Evolutionary conservation across 2,797 vertebrate species (phyloP).

Genomic region (Yasuhikotakia modesta): DNA sequence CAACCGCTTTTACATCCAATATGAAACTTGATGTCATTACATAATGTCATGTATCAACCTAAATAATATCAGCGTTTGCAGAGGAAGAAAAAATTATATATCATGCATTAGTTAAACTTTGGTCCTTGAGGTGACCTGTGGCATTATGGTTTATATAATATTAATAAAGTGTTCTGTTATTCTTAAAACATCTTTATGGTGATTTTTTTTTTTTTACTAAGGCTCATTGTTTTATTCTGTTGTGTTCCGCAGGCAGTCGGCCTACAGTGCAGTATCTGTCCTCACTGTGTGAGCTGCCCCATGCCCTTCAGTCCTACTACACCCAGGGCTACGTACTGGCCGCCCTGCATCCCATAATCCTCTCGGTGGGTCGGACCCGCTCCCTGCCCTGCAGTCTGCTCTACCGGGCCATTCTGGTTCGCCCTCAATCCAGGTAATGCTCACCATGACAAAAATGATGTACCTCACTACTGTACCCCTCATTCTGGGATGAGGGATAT

Average conservation of each 20-base stretch:
- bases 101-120: too few relatives aligned
- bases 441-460: background rate
- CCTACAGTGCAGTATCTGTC: conserved; percentile 86
- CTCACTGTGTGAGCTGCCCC: conserved; percentile 88
- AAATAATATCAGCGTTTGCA: too few relatives aligned
- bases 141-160: too few relatives aligned
- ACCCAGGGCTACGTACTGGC: conserved; percentile 85
- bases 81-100: too few relatives aligned
- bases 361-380: conserved; percentile 81
- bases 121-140: background rate
- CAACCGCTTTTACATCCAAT: background rate
- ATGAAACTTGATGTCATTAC: too few relatives aligned
- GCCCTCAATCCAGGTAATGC: conserved; percentile 84
- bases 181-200: background rate
- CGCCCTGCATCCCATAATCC: conserved; percentile 89
- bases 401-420: conserved; percentile 86
- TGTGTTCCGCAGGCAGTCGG: conserved; percentile 76
- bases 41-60: too few relatives aligned
- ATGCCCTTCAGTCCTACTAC: conserved; percentile 89
- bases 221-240: background rate
- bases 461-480: background rate
- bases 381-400: conserved; percentile 87
- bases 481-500: too few relatives aligned
- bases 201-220: background rate
- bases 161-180: background rate